Evolutionary conservation across 2,888 invertebrate genomes (phyloP), one percentile per base, ranked within the genome.

Genomic region (Melipona beecheii): DNA sequence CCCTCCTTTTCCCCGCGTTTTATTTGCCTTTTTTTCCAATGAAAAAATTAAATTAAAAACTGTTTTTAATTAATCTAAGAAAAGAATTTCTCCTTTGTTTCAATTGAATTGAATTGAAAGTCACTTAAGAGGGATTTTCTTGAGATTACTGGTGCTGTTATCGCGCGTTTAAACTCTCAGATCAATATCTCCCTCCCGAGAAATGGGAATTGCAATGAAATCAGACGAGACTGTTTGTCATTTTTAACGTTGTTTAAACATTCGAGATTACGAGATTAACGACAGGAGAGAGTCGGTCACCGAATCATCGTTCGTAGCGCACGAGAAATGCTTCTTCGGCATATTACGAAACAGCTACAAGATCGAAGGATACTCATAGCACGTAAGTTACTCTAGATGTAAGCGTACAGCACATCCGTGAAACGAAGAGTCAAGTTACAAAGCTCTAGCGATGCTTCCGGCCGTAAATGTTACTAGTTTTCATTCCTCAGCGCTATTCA

Each of bases 381-480:
- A 78, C 19, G 78, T 90, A 90, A 90, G 86, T 81, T 87, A 43
- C 69, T 83, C 70, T 89, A 89, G 86, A 27, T 78, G 62, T 89
- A 90, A 89, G 90, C 65, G 81, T 80, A 82, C 87, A 80, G 85
- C 87, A 87, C 85, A 89, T 85, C 85, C 84, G 71, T 75, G 75
- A 88, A 88, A 83, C 82, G 82, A 87, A 86, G 66, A 79, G 77
- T 78, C 73, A 80, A 82, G 83, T 90, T 84, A 83, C 81, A 82
- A 82, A 78, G 66, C 84, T 86, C 72, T 81, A 89, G 88, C 83
- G 73, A 82, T 81, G 87, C 88, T 90, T 90, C 90, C 90, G 88
- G 90, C 90, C 90, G 88, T 89, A 88, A 88, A 82, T 78, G 82
- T 83, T 83, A 83, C 82, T 89, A 83, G 89, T 78, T 86, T 75